These are phyloP conservation scores for Camponotus floridanus DNA, from an alignment of 1,140 invertebrate genomes.

Conservation along the genomic window DNA sequence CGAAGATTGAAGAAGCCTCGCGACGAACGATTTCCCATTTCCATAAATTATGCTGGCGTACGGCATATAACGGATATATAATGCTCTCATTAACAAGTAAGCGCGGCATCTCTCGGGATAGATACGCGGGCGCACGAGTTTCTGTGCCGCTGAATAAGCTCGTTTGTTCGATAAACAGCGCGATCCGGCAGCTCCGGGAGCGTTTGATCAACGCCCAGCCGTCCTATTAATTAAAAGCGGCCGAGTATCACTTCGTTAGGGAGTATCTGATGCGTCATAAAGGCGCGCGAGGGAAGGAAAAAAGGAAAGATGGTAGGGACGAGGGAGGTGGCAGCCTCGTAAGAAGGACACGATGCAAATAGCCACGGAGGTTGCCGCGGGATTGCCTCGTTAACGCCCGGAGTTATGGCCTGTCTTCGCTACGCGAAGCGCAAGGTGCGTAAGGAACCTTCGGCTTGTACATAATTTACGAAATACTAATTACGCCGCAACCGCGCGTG, in stretches of 20 bases:
- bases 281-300: slow-evolving; percentile 18
- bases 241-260: slow-evolving; percentile 73
- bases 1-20: slow-evolving; percentile 43
- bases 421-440: slow-evolving; percentile 14
- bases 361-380: slow-evolving; percentile 53
- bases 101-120: slow-evolving; percentile 45
- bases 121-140: slow-evolving; percentile 40
- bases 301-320: not conserved
- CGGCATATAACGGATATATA: slow-evolving; percentile 56
- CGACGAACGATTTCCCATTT: slow-evolving; percentile 54
- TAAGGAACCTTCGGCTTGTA: slow-evolving; percentile 20
- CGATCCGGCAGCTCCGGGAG: slow-evolving; percentile 53
- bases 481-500: slow-evolving; percentile 50
- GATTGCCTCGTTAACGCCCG: slow-evolving; percentile 64
- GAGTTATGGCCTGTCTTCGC: slow-evolving; percentile 50
- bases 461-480: slow-evolving; percentile 67
- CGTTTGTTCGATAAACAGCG: slow-evolving; percentile 74
- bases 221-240: slow-evolving; percentile 74
- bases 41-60: slow-evolving; percentile 61
- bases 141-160: slow-evolving; percentile 71
- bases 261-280: slow-evolving; percentile 69
- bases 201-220: slow-evolving; percentile 71
- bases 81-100: slow-evolving; percentile 68
- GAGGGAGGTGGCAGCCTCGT: not conserved
- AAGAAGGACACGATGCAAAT: slow-evolving; percentile 68